Conservation (phyloP, 2,113 vertebrate genomes). For the Atlantisia rogersi region DNA sequence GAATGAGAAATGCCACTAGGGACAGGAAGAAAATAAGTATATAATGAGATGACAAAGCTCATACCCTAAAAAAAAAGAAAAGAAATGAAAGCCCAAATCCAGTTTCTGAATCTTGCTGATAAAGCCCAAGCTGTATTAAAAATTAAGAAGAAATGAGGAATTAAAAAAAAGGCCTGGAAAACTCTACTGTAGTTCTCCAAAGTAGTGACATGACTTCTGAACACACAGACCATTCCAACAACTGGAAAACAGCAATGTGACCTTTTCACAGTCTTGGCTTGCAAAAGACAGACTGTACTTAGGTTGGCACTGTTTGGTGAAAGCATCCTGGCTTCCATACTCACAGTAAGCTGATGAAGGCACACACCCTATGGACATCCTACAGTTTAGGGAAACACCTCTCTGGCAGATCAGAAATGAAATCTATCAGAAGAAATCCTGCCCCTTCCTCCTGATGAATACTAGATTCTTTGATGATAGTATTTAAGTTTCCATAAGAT, state of each 20-base stretch:
- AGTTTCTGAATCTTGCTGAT: not conserved
- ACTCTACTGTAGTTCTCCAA: not conserved
- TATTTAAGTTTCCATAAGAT: not conserved
- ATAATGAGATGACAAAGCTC: not conserved
- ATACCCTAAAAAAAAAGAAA: not conserved
- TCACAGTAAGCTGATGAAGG: not conserved
- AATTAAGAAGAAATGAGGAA: not conserved
- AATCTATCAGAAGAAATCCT: not conserved
- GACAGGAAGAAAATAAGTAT: not conserved
- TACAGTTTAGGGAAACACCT: not conserved
- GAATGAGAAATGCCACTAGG: conserved; percentile 94
- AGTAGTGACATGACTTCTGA: not conserved
- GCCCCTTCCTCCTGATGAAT: not conserved
- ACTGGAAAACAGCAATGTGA: not conserved
- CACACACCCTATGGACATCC: not conserved
- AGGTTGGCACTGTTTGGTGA: not conserved
- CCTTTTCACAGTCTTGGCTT: not conserved
- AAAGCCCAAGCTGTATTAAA: not conserved
- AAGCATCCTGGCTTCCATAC: not conserved
- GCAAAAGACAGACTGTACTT: not conserved
- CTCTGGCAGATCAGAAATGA: not conserved
- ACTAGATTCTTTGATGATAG: not conserved
- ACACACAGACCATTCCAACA: not conserved
- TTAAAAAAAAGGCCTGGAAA: not conserved
- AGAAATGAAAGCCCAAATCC: not conserved